phyloP scores from a whole-genome alignment of 2,797 vertebrate genomes.

The Taeniopygia guttata region DNA sequence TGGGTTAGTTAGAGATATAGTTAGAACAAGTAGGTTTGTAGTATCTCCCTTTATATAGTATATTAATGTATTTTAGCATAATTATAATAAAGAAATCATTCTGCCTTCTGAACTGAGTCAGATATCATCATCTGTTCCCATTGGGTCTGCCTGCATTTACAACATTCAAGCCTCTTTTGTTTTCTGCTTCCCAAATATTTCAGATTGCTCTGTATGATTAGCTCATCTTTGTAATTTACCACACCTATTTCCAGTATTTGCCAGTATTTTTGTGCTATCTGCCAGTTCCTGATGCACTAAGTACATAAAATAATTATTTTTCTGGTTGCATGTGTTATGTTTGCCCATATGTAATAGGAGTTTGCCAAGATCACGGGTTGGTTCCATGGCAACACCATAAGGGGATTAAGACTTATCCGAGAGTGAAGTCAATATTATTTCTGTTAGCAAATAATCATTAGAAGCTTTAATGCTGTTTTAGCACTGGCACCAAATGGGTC shows the following conservation, averaged over 20 bases:
- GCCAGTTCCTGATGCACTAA: not conserved
- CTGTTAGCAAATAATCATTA: slow-evolving; percentile 9
- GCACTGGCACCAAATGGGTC: not conserved
- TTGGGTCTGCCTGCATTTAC: too few relatives aligned
- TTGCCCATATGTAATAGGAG: not conserved
- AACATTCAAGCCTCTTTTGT: not conserved
- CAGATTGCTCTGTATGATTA: not conserved
- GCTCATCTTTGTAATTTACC: not conserved
- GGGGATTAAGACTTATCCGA: not conserved
- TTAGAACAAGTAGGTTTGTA: too few relatives aligned
- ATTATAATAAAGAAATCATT: too few relatives aligned
- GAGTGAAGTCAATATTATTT: not conserved
- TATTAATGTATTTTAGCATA: too few relatives aligned
- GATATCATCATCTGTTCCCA: too few relatives aligned
- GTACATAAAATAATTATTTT: not conserved
- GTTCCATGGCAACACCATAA: slow-evolving; percentile 2
- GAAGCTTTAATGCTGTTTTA: not conserved
- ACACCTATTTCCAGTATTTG: not conserved
- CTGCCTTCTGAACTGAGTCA: too few relatives aligned
- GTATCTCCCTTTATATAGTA: too few relatives aligned
- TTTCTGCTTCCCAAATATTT: slow-evolving; percentile 1
- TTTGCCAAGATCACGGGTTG: not conserved
- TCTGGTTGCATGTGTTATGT: not conserved
- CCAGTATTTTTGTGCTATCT: not conserved
- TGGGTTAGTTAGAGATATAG: too few relatives aligned